Conservation (phyloP, 30 jellyfish, hydroid and myxozoan genomes). For the Chrysaora quinquecirrha region DNA sequence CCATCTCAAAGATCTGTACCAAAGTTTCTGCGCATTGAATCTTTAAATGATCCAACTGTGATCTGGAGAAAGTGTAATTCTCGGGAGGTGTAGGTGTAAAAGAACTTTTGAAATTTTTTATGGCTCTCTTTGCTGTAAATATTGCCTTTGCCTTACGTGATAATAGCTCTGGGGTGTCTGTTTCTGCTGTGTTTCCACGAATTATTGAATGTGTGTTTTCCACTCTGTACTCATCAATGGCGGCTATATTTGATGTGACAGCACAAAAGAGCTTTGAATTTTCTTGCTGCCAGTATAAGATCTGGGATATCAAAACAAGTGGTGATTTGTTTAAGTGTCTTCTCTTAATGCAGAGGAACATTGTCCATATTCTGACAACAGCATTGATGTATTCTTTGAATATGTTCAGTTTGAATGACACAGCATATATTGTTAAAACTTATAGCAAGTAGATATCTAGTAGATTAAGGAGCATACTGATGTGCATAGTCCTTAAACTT, state of each 20-base stretch:
- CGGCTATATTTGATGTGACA: neutral
- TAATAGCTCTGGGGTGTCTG: constrained; percentile 8
- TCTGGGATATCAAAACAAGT: neutral
- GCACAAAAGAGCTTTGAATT: neutral
- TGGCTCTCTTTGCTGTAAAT: neutral
- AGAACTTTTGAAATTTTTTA: neutral
- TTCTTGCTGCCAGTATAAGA: constrained; percentile 6
- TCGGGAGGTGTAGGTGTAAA: constrained; percentile 9
- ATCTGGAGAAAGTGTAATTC: constrained; percentile 8
- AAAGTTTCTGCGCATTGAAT: neutral
- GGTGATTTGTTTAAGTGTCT: neutral
- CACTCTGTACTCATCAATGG: neutral
- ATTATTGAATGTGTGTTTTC: neutral
- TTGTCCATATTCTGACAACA: neutral
- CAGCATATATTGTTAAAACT: neutral
- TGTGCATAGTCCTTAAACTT: neutral
- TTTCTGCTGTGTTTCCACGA: neutral
- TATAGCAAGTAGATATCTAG: constrained; percentile 1
- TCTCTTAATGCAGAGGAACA: constrained; percentile 12
- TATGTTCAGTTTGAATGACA: neutral
- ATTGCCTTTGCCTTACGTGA: constrained; percentile 1
- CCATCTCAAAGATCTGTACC: neutral
- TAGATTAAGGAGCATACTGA: constrained; percentile 4
- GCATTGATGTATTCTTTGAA: neutral
- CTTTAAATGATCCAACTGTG: neutral